Evolutionary conservation across 2,113 vertebrate genomes (phyloP).

Genomic region (Sapayoa aenigma): DNA sequence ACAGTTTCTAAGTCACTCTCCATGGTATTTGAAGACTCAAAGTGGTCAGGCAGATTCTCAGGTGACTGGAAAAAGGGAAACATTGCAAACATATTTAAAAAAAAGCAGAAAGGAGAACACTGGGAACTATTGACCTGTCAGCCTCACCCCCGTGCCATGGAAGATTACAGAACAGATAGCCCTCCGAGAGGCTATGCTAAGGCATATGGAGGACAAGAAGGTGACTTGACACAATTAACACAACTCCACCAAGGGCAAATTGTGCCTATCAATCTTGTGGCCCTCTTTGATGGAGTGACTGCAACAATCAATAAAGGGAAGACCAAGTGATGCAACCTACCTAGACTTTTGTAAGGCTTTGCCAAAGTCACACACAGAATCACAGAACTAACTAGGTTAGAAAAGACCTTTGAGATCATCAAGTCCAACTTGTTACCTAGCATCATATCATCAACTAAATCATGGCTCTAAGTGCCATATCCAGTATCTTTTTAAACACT

Average conservation of each 20-base stretch:
- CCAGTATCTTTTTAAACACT: too few species aligned
- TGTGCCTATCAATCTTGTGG: neutral
- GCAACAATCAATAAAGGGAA: neutral
- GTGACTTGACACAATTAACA: neutral
- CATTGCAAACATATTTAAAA: neutral
- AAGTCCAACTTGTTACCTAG: too few species aligned
- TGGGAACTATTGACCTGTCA: neutral
- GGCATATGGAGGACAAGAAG: neutral
- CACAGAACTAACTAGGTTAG: too few species aligned
- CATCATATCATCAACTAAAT: too few species aligned
- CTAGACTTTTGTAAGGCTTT: neutral
- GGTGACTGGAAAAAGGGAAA: neutral
- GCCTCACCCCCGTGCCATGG: too few species aligned
- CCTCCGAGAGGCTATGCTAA: neutral
- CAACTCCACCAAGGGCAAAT: neutral
- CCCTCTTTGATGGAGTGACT: neutral
- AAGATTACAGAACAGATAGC: neutral
- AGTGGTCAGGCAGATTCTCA: neutral
- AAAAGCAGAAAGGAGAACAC: neutral
- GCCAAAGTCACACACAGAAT: too few species aligned
- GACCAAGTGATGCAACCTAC: neutral
- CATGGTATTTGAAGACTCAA: neutral
- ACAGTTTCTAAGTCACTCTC: neutral
- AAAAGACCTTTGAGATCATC: too few species aligned
- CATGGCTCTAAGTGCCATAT: too few species aligned